Evolutionary conservation across 2,113 vertebrate genomes (phyloP).

Genomic region (Myotis yumanensis): DNA sequence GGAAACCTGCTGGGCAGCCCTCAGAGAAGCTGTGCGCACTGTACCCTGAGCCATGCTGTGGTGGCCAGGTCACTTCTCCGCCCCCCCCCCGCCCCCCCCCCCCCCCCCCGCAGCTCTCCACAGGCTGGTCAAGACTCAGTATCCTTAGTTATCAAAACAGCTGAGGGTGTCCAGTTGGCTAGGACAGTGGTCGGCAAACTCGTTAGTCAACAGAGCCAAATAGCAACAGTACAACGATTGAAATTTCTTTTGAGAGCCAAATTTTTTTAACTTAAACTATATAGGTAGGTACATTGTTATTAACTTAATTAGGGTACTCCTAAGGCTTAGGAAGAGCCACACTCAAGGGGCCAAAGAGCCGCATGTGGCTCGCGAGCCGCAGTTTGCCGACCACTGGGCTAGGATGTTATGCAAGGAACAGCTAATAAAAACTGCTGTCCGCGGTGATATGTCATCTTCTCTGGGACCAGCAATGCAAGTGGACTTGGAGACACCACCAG

Average conservation of each 20-base stretch:
- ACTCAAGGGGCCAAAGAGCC: too few species aligned
- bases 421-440: not conserved
- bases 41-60: not conserved
- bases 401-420: not conserved
- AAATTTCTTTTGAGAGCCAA: too few species aligned
- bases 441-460: fast-evolving
- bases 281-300: too few species aligned
- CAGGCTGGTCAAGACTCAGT: not conserved
- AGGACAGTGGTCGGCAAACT: too few species aligned
- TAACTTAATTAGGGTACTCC: too few species aligned
- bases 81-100: too few species aligned
- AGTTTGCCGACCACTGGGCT: not conserved
- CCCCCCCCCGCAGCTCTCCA: not conserved
- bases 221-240: too few species aligned
- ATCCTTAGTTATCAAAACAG: not conserved
- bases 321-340: too few species aligned
- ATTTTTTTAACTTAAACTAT: too few species aligned
- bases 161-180: not conserved
- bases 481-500: not conserved
- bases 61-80: not conserved
- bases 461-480: not conserved
- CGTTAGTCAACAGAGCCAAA: too few species aligned
- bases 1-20: not conserved
- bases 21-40: not conserved
- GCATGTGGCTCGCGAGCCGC: too few species aligned